Percentiles rank a stretch among this genome's conserved stretches.
Conservation (phyloP, 2,113 vertebrate genomes). For the Argyrosomus japonicus region DNA sequence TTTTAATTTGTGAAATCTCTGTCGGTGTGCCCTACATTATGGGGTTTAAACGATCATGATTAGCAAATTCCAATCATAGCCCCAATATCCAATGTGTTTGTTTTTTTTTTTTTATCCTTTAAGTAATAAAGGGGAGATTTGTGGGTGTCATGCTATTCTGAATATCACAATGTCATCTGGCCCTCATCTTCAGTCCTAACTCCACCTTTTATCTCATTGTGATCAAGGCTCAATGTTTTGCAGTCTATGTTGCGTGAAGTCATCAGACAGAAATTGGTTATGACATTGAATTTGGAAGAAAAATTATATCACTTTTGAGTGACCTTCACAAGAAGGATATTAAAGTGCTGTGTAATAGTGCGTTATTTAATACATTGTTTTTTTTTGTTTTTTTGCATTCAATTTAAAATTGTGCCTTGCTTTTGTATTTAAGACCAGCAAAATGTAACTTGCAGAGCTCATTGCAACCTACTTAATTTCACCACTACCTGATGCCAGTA, state of each 20-base stretch:
- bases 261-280: background rate
- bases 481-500: background rate
- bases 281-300: background rate
- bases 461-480: conserved; percentile 12
- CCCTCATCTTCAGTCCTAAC: background rate
- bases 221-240: background rate
- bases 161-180: conserved; percentile 11
- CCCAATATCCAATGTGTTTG: background rate
- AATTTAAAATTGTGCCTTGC: background rate
- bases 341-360: background rate
- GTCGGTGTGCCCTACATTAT: conserved; percentile 22
- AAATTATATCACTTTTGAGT: background rate
- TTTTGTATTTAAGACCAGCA: background rate
- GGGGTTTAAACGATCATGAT: conserved; percentile 34
- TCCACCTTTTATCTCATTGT: background rate
- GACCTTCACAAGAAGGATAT: background rate
- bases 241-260: background rate
- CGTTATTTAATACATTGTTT: background rate
- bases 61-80: conserved; percentile 32
- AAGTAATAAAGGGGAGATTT: conserved; percentile 8
- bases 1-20: conserved; percentile 57
- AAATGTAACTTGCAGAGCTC: background rate
- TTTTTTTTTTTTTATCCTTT: conserved; percentile 21
- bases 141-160: background rate
- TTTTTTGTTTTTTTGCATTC: background rate